Evolutionary conservation across 2,888 invertebrate species (phyloP), one percentile per base, ranked within the genome.

Genomic region (Melipona bicolor): DNA sequence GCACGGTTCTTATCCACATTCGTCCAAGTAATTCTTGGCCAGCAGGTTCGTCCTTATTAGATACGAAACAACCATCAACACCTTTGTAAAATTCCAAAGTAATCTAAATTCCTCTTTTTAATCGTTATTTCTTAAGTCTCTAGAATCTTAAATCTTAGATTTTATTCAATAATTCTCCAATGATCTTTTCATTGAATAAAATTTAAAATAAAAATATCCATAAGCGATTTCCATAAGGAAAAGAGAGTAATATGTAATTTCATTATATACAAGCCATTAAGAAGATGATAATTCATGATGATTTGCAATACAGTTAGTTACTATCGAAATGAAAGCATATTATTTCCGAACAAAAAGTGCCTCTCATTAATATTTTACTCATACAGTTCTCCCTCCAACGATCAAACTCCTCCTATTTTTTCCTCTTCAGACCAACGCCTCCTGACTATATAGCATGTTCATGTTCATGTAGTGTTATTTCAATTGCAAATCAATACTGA

Each of bases 1-100:
- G 88, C 85, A 88, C 88, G 77, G 80, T 87, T 88, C 88, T 88
- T 88, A 88, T 88, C 87, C 88, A 71, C 82, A 85, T 85, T 88
- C 88, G 73, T 88, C 72, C 82, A 79, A 73, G 73, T 85, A 88
- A 88, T 87, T 87, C 87, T 88, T 88, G 77, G 84, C 82, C 70
- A 77, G 78, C 68, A 52, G 56, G 75, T 82, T 79, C 69, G 79
- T 78, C 77, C 71, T 87, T 88, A 88, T 88, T 88, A 70, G 79
- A 76, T 79, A 64, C 24, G 79, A 83, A 83, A 83, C 73, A 88
- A 80, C 84, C 77, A 76, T 54, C 59, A 61, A 50, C 43, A 54
- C 21, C 50, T 49, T 43, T 70, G 27, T 15, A 50, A 62, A 77
- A 81, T 70, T 65, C 75, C 52, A 73, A 61, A 67, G 52, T 32